Evolutionary conservation across 2,797 vertebrate species (phyloP).

Genomic region (Myripristis murdjan): DNA sequence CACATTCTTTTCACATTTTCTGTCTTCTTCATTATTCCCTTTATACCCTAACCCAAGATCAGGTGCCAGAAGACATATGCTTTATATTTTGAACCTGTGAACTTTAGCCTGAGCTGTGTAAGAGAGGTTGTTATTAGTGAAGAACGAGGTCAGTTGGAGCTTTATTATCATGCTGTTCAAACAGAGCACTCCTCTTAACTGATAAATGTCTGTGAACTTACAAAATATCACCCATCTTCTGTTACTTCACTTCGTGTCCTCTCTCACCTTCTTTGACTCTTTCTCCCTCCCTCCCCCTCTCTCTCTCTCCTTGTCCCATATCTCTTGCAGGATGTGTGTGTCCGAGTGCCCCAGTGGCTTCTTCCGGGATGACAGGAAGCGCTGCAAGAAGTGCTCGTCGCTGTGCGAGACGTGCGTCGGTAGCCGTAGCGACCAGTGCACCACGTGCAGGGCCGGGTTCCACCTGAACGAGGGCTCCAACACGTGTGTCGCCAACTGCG

Average conservation of each 20-base stretch:
- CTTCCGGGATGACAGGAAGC: conserved; percentile 96
- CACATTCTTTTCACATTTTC: neutral
- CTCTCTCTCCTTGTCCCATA: neutral
- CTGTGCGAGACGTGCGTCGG: conserved; percentile 95
- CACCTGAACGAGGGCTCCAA: conserved; percentile 93
- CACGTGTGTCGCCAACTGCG: conserved; percentile 91
- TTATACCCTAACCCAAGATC: no score
- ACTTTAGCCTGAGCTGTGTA: conserved; percentile 14
- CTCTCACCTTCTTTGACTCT: conserved; percentile 14
- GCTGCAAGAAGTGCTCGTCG: conserved; percentile 96
- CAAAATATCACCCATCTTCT: neutral
- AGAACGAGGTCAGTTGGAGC: neutral
- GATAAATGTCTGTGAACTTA: neutral
- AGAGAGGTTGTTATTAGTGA: conserved; percentile 11
- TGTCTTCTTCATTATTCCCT: neutral
- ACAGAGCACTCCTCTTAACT: neutral
- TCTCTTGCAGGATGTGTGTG: conserved; percentile 91
- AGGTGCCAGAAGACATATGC: conserved; percentile 18
- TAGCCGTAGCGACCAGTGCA: conserved; percentile 95
- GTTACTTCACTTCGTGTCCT: conserved; percentile 7
- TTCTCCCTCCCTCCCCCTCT: conserved; percentile 10
- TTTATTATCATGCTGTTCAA: conserved; percentile 18
- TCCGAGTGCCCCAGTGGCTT: conserved; percentile 95
- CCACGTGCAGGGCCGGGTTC: conserved; percentile 92
- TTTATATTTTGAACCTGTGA: conserved; percentile 30